phyloP scores from a whole-genome alignment of 2,113 vertebrate species.

The Propithecus coquereli region DNA sequence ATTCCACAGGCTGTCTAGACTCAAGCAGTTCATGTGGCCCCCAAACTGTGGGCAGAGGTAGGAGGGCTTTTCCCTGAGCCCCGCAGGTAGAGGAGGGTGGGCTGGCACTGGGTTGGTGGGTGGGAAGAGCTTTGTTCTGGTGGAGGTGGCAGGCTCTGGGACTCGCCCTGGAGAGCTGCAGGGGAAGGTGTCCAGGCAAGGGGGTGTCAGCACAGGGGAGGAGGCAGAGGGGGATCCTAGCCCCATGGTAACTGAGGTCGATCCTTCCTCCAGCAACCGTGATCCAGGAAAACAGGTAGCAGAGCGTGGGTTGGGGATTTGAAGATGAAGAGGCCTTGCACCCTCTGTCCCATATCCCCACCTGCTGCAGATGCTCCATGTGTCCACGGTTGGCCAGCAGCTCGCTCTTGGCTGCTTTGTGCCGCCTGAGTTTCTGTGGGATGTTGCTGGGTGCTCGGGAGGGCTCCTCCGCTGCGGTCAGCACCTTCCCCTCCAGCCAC shows the following conservation, averaged over 20 bases:
- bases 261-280: neutral
- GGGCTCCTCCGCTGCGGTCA: conserved; percentile 86
- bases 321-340: neutral
- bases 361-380: conserved; percentile 79
- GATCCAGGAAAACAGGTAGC: neutral
- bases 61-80: neutral
- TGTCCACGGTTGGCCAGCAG: conserved; percentile 86
- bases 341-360: neutral
- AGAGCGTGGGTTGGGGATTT: neutral
- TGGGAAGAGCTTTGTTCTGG: neutral
- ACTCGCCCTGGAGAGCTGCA: neutral
- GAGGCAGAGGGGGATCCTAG: neutral
- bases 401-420: conserved; percentile 87
- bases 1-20: neutral
- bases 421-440: conserved; percentile 87
- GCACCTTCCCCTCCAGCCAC: conserved; percentile 93
- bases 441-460: conserved; percentile 85
- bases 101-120: neutral
- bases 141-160: neutral
- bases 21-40: neutral
- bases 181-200: neutral
- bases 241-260: neutral
- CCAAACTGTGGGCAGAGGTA: neutral
- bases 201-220: neutral
- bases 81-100: neutral